phyloP scores from a whole-genome alignment of 2,113 vertebrate genomes.

The Azemiops feae region DNA sequence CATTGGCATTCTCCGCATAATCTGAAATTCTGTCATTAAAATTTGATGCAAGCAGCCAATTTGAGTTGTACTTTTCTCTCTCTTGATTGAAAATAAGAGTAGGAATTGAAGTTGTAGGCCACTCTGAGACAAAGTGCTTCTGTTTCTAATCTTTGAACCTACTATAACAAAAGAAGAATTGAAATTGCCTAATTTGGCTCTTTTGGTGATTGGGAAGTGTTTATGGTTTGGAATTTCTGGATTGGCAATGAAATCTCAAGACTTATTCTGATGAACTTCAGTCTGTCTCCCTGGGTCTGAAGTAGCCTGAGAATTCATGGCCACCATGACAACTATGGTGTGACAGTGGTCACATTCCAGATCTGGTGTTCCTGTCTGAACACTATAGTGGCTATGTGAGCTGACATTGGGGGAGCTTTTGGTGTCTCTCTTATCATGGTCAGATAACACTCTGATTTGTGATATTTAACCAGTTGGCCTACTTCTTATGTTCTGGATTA shows the following conservation, averaged over 20 bases:
- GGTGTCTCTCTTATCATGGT: neutral
- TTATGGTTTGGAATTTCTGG: neutral
- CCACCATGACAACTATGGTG: neutral
- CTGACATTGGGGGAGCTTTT: neutral
- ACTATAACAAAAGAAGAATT: neutral
- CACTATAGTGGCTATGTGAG: neutral
- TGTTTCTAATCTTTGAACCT: neutral
- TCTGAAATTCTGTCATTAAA: neutral
- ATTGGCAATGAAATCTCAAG: neutral
- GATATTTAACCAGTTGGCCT: neutral
- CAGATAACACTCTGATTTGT: neutral
- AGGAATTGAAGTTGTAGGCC: neutral
- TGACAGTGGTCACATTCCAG: neutral
- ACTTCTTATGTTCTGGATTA: neutral
- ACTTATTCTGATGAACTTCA: neutral
- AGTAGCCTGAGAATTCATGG: neutral
- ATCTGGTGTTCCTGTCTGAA: neutral
- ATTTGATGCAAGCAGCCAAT: neutral
- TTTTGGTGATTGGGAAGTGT: neutral
- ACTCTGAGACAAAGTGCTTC: neutral
- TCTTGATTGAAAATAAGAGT: neutral
- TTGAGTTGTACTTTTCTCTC: neutral
- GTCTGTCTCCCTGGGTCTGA: neutral
- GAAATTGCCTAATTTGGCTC: neutral
- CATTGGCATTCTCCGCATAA: neutral